Evolutionary conservation across 2,797 vertebrate species (phyloP).

Genomic region (Lophius americanus): DNA sequence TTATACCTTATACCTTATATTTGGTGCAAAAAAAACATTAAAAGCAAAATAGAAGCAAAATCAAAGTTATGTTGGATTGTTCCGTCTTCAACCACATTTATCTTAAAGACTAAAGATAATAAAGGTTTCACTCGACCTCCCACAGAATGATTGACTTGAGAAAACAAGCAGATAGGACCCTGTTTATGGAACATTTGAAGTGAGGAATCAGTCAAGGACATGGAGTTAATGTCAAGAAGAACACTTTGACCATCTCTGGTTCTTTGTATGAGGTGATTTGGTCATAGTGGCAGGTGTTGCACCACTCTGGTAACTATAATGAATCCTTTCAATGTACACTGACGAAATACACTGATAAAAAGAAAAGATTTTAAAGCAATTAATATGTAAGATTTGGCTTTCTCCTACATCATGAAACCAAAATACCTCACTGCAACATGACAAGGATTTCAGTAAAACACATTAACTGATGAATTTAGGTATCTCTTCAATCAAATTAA

Average conservation of each 20-base stretch:
- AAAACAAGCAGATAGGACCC: not conserved
- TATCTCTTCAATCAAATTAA: no score
- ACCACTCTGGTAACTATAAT: not conserved
- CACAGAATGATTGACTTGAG: not conserved
- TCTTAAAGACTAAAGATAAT: no score
- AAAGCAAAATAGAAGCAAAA: no score
- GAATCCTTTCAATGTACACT: not conserved
- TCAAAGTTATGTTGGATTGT: no score
- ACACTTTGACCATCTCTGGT: not conserved
- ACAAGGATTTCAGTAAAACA: slow-evolving; percentile 24
- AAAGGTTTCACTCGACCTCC: not conserved
- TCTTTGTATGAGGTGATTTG: slow-evolving; percentile 9
- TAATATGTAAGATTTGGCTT: not conserved
- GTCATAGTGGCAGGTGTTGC: not conserved
- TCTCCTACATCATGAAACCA: slow-evolving; percentile 5
- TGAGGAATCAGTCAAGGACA: slow-evolving; percentile 26
- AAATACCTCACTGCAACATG: not conserved
- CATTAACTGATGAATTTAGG: no score
- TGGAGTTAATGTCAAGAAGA: slow-evolving; percentile 3
- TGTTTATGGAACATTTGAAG: not conserved
- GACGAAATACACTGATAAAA: slow-evolving; percentile 4
- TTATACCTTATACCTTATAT: no score
- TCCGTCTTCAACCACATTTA: no score
- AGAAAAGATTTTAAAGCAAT: slow-evolving; percentile 21
- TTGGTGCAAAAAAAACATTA: no score